These are phyloP conservation scores for Diaperis boleti DNA, from an alignment of 2,888 invertebrate genomes.

Conservation along the genomic window DNA sequence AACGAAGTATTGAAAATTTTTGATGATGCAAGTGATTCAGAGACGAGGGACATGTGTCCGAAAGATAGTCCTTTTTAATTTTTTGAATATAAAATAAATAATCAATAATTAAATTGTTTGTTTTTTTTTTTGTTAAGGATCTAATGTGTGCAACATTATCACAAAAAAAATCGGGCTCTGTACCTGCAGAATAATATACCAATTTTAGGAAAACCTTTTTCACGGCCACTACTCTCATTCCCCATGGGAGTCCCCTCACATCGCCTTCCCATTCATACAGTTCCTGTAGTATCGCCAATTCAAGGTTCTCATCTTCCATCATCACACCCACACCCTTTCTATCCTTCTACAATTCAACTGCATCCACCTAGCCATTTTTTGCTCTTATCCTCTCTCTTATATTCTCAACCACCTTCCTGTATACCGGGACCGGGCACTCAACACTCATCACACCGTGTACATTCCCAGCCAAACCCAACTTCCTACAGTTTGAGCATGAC, in stretches of 20 bases:
- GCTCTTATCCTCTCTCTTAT: neutral
- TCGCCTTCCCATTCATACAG: neutral
- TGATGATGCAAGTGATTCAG: neutral
- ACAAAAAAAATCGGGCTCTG: too few relatives aligned
- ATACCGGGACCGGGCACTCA: too few relatives aligned
- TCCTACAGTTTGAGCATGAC: neutral
- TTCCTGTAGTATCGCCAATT: neutral
- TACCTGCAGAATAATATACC: too few relatives aligned
- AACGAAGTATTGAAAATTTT: neutral
- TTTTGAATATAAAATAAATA: too few relatives aligned
- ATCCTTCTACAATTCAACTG: conserved; percentile 2
- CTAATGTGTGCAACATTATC: too few relatives aligned
- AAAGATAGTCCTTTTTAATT: too few relatives aligned
- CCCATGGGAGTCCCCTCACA: neutral
- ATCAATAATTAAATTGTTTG: too few relatives aligned
- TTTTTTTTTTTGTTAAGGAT: too few relatives aligned
- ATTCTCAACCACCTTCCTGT: too few relatives aligned
- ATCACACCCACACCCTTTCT: conserved; percentile 1
- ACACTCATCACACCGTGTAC: too few relatives aligned
- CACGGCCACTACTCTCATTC: too few relatives aligned
- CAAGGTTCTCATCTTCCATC: neutral
- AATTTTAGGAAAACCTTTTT: too few relatives aligned
- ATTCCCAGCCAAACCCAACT: neutral
- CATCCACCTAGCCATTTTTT: neutral
- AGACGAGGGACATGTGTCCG: neutral